phyloP scores from a whole-genome alignment of 2,113 vertebrate genomes.

The Narcine bancroftii region DNA sequence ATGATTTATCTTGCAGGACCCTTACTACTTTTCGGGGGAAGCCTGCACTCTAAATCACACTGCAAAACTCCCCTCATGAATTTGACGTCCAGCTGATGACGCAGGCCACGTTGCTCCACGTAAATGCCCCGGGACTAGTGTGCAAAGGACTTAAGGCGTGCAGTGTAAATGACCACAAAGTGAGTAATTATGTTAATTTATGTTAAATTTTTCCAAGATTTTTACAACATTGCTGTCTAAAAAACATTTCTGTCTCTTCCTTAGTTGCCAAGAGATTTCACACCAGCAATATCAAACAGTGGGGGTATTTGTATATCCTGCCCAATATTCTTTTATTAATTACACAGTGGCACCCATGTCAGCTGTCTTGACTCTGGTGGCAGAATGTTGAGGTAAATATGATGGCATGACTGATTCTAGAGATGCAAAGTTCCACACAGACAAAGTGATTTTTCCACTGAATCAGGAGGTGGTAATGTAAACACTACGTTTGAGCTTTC shows the following conservation, averaged over 20 bases:
- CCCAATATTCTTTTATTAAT: background rate
- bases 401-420: background rate
- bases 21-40: too few relatives aligned
- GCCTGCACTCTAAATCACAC: too few relatives aligned
- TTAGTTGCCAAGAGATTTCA: background rate
- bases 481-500: background rate
- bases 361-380: background rate
- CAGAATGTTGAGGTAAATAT: background rate
- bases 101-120: too few relatives aligned
- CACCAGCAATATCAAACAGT: background rate
- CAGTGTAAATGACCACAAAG: too few relatives aligned
- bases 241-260: conserved; percentile 1
- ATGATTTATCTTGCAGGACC: too few relatives aligned
- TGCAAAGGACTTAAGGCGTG: too few relatives aligned
- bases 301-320: background rate
- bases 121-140: too few relatives aligned
- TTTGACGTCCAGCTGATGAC: too few relatives aligned
- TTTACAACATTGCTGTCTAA: too few relatives aligned
- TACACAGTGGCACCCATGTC: background rate
- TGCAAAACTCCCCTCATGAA: too few relatives aligned
- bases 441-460: background rate
- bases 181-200: too few relatives aligned
- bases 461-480: background rate
- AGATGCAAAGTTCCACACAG: background rate
- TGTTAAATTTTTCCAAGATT: too few relatives aligned